phyloP scores from a whole-genome alignment of 2,888 invertebrate species.

The Phalera bucephala region DNA sequence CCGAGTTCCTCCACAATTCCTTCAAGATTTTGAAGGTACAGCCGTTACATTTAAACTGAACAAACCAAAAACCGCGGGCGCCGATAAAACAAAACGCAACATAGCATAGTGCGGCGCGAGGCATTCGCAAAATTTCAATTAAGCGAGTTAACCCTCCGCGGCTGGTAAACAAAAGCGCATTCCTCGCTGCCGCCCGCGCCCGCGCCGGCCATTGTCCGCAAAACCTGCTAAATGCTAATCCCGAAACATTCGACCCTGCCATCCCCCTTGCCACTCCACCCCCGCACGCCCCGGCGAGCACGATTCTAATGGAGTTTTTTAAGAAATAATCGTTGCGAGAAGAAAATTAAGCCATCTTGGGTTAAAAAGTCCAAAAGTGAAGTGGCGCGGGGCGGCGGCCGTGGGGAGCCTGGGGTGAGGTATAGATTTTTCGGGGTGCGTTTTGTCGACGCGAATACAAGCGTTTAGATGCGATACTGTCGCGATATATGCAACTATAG shows the following conservation, averaged over 20 bases:
- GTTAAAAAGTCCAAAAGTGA: conserved; percentile 72
- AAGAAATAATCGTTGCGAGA: conserved; percentile 62
- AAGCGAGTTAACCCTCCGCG: conserved; percentile 35
- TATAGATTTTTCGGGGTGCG: conserved; percentile 68
- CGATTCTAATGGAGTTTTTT: conserved; percentile 66
- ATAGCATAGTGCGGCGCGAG: conserved; percentile 9
- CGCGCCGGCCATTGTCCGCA: conserved; percentile 44
- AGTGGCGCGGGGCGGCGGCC: conserved; percentile 34
- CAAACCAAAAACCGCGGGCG: not conserved
- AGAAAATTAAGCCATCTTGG: conserved; percentile 78
- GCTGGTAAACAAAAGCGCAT: conserved; percentile 39
- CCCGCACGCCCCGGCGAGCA: conserved; percentile 35
- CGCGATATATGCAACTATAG: conserved; percentile 6
- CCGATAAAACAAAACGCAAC: conserved; percentile 15
- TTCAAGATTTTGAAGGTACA: too few species aligned
- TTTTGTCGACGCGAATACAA: conserved; percentile 56
- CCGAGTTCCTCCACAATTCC: too few species aligned
- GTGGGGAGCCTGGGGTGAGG: conserved; percentile 31
- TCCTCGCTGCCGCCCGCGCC: conserved; percentile 23
- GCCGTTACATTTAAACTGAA: not conserved
- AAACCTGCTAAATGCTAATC: conserved; percentile 55
- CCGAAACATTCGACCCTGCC: conserved; percentile 36
- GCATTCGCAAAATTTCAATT: conserved; percentile 34
- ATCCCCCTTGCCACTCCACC: conserved; percentile 15
- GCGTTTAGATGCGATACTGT: conserved; percentile 54